Base-by-base conservation (phyloP, 2,888 invertebrate genomes). In the Lamellibrachia satsuma region DNA sequence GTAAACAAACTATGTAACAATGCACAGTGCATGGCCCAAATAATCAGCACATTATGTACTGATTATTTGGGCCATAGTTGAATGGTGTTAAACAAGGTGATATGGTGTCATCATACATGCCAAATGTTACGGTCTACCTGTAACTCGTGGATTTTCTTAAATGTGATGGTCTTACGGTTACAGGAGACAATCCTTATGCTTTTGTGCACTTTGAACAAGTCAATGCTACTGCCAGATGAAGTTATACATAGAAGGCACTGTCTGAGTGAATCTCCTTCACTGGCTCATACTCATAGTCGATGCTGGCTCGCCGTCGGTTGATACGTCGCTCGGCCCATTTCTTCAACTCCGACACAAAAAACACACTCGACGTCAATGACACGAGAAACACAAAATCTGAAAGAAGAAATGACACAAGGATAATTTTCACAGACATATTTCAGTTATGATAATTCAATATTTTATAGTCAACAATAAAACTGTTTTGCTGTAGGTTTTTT, bases 291-390 rank as follows among this genome's bases (percentile, higher is more conserved):
- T 39, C 22, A 22, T 75, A 75, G 6, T 75, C 75, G 22, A 75
- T 15, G 75, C 75, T 75, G 15, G 75, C 22, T 75, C 75, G 75
- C 6, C 75, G 75, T 15, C 75, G n/a, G 6, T 6, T 75, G 22
- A 75, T 75, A 15, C 75, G 75, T 11, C 75, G 75, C 51, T 95
- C 94, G 75, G 98, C 97, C 94, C 98, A 97, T 96, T 99, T 99
- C 97, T 99, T 98, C 57, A 98, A 96, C 97, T 99, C 99, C 93
- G 99, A 98, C 93, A 99, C 98, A 93, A 99, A 97, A 97, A 99
- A 99, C 92, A 99, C 99, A 94, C 98, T 98, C n/a, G 99, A 99
- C 52, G 99, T 99, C 93, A 99, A 97, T 94, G 98, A 97, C 55
- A 98, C 97, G 95, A 99, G 97, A 97, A 99, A 99, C 95, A 98